Evolutionary conservation across 2,888 invertebrate genomes (phyloP), one percentile per base, ranked within the genome.

Genomic region (Blera fallax): DNA sequence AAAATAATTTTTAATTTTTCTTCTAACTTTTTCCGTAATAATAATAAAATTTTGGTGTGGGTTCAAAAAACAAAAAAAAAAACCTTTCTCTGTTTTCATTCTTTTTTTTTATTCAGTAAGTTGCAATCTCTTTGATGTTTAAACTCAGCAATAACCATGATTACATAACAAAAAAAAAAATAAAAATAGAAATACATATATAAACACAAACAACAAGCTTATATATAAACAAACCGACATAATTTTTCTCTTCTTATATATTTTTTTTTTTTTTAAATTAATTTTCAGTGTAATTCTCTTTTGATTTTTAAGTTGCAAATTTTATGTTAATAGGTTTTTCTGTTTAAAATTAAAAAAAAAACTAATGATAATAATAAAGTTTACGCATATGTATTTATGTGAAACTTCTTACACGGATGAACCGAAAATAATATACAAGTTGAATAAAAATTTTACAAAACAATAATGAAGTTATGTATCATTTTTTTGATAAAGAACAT

Each of bases 11-110:
- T 69, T 7, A 32, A 37, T n/a, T 54, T 45, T 29, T 14, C 34
- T 7, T 65, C 37, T 54, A 32, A 11, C 21, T 43, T 65, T 54
- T 64, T 40, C 24, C 24, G 10, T 10, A 69, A 56, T 69, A 58
- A 7, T 18, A 76, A 72, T 52, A 54, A 54, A 58, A 7, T 43
- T 80, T 73, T 69, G 83, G 83, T 84, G 83, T 56, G 74, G 83
- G 62, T 58, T 84, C n/a, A 37, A 37, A n/a, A 8, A 37, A 37
- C 8, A 37, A 37, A 37, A 37, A n/a, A 40, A 40, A 40, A 40
- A 40, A 40, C 14, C 4, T 1, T 34, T 32, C 43, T 76, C 43
- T 40, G 11, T 54, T 69, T 43, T 24, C 18, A 24, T 54, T 48
- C 16, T 27, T 54, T 45, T 21, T 58, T n/a, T 24, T 21, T 40